These are phyloP conservation scores for Caerostris extrusa DNA, from an alignment of 1,140 invertebrate species.

Conservation along the genomic window DNA sequence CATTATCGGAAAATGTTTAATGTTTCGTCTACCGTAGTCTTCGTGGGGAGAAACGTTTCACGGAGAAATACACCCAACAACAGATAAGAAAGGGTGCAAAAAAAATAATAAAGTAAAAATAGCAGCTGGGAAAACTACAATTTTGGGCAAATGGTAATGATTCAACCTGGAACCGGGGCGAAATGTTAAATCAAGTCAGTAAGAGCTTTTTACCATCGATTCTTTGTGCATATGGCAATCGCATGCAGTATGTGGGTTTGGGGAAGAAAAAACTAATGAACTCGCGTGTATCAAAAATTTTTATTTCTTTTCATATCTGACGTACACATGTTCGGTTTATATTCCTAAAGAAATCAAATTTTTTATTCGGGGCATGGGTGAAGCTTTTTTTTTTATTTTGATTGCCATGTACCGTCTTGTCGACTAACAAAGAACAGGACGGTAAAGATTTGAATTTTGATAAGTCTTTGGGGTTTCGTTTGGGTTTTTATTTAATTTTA, in stretches of 20 bases:
- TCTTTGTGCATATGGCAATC: background rate
- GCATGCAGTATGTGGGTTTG: background rate
- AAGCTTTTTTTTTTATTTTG: background rate
- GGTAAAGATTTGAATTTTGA: too few species aligned
- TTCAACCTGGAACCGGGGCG: background rate
- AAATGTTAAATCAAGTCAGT: conserved; percentile 48
- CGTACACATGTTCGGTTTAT: too few species aligned
- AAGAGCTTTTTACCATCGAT: conserved; percentile 48
- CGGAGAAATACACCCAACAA: background rate
- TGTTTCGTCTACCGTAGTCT: background rate
- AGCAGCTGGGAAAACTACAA: background rate
- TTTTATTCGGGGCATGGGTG: background rate
- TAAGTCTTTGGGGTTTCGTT: too few species aligned
- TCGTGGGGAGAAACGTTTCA: background rate
- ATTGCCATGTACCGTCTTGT: background rate
- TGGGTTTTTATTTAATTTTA: too few species aligned
- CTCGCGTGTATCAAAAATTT: background rate
- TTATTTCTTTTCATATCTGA: background rate
- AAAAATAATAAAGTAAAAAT: conserved; percentile 51
- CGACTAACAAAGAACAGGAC: too few species aligned
- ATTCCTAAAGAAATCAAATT: background rate
- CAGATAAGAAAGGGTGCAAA: background rate
- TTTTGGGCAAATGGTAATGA: conserved; percentile 33
- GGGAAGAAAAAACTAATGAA: background rate
- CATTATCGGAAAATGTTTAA: conserved; percentile 59